Evolutionary conservation across 2,113 vertebrate species (phyloP).

Genomic region (Lathamus discolor): DNA sequence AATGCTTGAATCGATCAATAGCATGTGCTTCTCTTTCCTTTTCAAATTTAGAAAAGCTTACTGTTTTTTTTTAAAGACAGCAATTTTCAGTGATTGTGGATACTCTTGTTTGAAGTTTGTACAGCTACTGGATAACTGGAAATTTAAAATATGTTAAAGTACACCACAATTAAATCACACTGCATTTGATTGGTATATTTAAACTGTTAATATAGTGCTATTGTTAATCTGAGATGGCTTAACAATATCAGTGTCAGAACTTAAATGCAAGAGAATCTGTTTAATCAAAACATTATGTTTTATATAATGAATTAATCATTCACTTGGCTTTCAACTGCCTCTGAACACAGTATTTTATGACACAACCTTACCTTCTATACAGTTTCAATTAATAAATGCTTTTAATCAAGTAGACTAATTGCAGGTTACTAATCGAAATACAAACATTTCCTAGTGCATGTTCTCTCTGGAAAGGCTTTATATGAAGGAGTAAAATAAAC

Average conservation of each 20-base stretch:
- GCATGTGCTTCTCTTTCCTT: neutral
- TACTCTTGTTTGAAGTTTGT: neutral
- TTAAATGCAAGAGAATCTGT: neutral
- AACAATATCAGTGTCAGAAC: constrained; percentile 3
- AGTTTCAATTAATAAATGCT: constrained; percentile 16
- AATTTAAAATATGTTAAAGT: neutral
- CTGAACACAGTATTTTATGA: neutral
- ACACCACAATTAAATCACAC: neutral
- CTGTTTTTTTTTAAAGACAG: neutral
- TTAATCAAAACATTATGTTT: constrained; percentile 26
- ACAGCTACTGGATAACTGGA: neutral
- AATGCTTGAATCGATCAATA: neutral
- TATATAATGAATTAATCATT: constrained; percentile 34
- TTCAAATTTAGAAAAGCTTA: neutral
- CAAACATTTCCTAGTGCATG: neutral
- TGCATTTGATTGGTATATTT: neutral
- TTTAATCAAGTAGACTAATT: constrained; percentile 13
- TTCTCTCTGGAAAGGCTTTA: neutral
- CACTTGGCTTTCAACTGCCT: neutral
- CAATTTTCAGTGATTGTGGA: neutral
- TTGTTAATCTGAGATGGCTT: neutral
- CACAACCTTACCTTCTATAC: neutral
- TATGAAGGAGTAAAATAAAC: neutral
- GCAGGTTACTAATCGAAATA: neutral
- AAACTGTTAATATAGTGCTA: neutral